phyloP scores from a whole-genome alignment of 1,140 invertebrate genomes.

The Zophobas morio region DNA sequence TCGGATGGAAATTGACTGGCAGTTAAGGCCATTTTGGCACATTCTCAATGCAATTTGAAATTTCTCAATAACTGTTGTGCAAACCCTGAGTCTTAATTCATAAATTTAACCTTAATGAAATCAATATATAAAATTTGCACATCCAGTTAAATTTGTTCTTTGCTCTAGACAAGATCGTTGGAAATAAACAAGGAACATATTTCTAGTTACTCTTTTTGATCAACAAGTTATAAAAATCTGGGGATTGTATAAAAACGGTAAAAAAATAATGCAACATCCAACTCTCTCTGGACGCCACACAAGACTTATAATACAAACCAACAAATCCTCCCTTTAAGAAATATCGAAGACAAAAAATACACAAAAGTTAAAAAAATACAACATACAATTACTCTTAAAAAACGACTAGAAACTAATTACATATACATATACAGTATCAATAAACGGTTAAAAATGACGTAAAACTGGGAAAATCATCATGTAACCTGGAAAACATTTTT shows the following conservation, averaged over 20 bases:
- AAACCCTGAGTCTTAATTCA: constrained; percentile 16
- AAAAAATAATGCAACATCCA: constrained; percentile 36
- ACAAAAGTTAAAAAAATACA: no score
- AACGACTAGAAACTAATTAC: constrained; percentile 30
- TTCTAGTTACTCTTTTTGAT: constrained; percentile 39
- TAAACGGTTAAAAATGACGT: neutral
- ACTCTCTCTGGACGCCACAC: constrained; percentile 11
- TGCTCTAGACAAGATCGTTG: constrained; percentile 15
- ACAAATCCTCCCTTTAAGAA: constrained; percentile 18
- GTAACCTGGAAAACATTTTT: constrained; percentile 80
- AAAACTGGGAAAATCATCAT: constrained; percentile 57
- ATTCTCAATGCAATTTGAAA: constrained; percentile 27
- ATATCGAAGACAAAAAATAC: neutral
- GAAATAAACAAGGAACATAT: constrained; percentile 41
- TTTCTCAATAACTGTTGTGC: constrained; percentile 21
- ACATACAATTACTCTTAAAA: neutral
- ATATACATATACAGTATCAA: constrained; percentile 23
- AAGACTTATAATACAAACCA: constrained; percentile 40
- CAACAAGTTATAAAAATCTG: constrained; percentile 35
- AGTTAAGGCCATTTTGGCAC: constrained; percentile 48
- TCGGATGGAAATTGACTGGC: constrained; percentile 46
- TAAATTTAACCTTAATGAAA: constrained; percentile 13
- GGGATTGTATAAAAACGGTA: constrained; percentile 42
- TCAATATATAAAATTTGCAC: constrained; percentile 17
- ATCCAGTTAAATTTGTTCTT: constrained; percentile 29